phyloP scores from a whole-genome alignment of 2,113 vertebrate species.

The Prionailurus bengalensis region DNA sequence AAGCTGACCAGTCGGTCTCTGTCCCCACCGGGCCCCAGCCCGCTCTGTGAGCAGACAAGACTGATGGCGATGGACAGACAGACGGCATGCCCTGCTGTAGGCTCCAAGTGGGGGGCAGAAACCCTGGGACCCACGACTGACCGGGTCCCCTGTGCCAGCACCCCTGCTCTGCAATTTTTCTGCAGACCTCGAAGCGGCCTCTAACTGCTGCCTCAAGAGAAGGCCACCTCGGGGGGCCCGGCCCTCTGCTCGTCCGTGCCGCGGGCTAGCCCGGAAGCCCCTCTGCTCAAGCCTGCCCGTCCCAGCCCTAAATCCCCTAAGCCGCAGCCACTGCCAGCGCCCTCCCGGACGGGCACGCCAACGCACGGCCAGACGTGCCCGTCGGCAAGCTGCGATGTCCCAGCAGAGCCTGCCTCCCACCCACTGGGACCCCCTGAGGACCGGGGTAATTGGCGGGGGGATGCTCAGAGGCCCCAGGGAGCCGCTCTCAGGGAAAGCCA shows the following conservation, averaged over 20 bases:
- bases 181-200: not conserved
- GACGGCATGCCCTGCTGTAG: not conserved
- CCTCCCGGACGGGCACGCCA: not conserved
- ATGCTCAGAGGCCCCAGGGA: not conserved
- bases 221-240: not conserved
- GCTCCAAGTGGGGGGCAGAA: not conserved
- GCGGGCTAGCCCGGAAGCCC: not conserved
- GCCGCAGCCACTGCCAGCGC: accelerated
- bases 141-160: not conserved
- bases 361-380: not conserved
- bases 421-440: not conserved
- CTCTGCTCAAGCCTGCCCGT: not conserved
- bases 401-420: not conserved
- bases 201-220: too few relatives aligned
- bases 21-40: not conserved
- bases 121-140: not conserved
- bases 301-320: too few relatives aligned
- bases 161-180: not conserved
- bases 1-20: not conserved
- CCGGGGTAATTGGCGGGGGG: too few relatives aligned
- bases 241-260: accelerated
- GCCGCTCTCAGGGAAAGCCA: not conserved
- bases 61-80: accelerated
- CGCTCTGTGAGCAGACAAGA: not conserved
- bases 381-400: not conserved